Conservation (phyloP, 2,113 vertebrate species). For the Antechinus stuartii region DNA sequence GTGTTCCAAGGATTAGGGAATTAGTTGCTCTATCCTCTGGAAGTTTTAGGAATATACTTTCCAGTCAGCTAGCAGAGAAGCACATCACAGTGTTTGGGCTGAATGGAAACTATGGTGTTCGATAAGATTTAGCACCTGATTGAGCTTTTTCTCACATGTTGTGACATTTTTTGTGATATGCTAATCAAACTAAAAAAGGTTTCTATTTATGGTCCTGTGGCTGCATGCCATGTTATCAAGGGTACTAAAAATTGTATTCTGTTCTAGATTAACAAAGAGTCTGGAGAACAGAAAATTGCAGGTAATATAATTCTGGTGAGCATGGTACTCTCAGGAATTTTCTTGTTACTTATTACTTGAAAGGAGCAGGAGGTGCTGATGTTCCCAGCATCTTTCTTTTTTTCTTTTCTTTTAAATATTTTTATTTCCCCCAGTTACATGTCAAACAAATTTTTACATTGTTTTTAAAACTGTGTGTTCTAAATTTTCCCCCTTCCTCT, state of each 20-base stretch:
- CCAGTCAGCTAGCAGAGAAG: constrained; percentile 16
- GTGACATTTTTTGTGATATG: background rate
- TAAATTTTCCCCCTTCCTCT: too few species aligned
- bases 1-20: background rate
- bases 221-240: background rate
- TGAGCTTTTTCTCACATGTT: background rate
- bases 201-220: background rate
- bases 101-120: background rate
- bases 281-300: background rate
- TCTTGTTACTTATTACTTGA: background rate
- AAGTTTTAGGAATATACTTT: constrained; percentile 25
- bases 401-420: too few species aligned
- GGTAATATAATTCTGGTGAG: background rate
- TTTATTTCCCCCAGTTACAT: too few species aligned
- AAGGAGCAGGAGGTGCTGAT: background rate
- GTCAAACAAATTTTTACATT: too few species aligned
- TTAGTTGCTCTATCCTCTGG: constrained; percentile 3
- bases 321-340: background rate
- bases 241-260: background rate
- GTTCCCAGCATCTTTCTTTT: background rate
- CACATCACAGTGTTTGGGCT: background rate
- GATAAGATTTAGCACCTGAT: background rate
- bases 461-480: too few species aligned
- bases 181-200: background rate
- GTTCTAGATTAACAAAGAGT: background rate